A percentile compares a stretch with the other conserved stretches of the same genome.
phyloP scores from a whole-genome alignment of 2,113 vertebrate genomes.

The Bombycilla garrulus region DNA sequence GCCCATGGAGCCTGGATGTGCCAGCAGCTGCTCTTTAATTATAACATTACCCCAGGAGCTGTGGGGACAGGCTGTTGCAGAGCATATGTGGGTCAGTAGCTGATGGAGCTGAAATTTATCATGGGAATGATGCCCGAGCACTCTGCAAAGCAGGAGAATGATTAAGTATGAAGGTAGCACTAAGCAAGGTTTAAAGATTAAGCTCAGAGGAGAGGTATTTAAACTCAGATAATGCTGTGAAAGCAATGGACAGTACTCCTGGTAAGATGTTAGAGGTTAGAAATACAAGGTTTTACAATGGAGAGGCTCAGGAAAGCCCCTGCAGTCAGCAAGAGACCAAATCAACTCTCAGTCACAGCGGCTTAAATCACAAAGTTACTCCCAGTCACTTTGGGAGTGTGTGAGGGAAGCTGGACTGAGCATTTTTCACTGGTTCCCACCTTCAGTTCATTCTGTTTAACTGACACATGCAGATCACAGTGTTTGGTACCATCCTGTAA shows the following conservation, averaged over 20 bases:
- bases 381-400: background rate
- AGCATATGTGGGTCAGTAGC: slow-evolving; percentile 59
- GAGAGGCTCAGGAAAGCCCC: background rate
- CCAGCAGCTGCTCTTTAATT: slow-evolving; percentile 63
- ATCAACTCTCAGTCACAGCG: slow-evolving; percentile 24
- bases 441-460: fast-evolving
- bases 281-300: slow-evolving; percentile 45
- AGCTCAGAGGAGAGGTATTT: slow-evolving; percentile 33
- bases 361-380: slow-evolving; percentile 16
- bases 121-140: slow-evolving; percentile 45
- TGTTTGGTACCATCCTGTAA: background rate
- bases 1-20: background rate
- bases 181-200: slow-evolving; percentile 57
- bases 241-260: slow-evolving; percentile 49
- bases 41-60: slow-evolving; percentile 29
- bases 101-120: slow-evolving; percentile 69
- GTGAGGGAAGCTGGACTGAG: background rate
- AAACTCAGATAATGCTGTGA: slow-evolving; percentile 57
- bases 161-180: slow-evolving; percentile 60
- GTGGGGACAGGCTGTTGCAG: slow-evolving; percentile 17
- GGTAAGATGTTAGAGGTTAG: slow-evolving; percentile 60
- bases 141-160: slow-evolving; percentile 52
- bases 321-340: slow-evolving; percentile 21
- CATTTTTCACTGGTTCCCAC: background rate
- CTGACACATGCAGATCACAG: background rate